Evolutionary conservation across 2,113 vertebrate species (phyloP).

Genomic region (Sisor rabdophorus): DNA sequence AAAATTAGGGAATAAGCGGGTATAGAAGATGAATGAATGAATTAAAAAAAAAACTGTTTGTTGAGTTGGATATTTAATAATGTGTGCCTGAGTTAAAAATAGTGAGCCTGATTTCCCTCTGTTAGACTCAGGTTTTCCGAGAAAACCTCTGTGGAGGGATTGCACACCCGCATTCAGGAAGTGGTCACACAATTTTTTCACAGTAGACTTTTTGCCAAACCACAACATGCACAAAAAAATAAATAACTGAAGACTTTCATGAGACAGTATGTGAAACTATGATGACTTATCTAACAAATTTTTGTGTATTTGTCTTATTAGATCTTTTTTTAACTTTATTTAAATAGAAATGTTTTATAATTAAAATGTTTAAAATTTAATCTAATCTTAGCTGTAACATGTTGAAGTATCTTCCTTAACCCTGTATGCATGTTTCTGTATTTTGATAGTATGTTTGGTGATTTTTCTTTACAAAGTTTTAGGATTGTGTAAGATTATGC

Average conservation of each 20-base stretch:
- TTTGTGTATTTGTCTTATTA: background rate
- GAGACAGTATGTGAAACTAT: background rate
- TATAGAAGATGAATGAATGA: too few relatives aligned
- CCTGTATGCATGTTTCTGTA: background rate
- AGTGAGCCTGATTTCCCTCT: constrained; percentile 44
- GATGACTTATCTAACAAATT: background rate
- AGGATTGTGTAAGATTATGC: too few relatives aligned
- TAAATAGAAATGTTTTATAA: too few relatives aligned
- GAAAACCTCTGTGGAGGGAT: constrained; percentile 34
- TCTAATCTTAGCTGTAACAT: background rate
- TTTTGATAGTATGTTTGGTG: too few relatives aligned
- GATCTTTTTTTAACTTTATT: too few relatives aligned
- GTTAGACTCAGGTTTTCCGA: constrained; percentile 61
- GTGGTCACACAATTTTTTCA: constrained; percentile 31
- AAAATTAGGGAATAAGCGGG: too few relatives aligned
- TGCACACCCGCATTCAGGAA: constrained; percentile 53
- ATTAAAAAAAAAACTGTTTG: background rate
- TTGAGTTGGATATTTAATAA: background rate
- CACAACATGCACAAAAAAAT: constrained; percentile 25
- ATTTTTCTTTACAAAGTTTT: too few relatives aligned
- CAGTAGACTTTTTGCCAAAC: background rate
- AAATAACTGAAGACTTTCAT: background rate
- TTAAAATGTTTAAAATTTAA: too few relatives aligned
- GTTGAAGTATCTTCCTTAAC: too few relatives aligned
- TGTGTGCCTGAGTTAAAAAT: background rate